Base-by-base conservation (phyloP, 2,797 vertebrate species). In the Coregonus sp. region DNA sequence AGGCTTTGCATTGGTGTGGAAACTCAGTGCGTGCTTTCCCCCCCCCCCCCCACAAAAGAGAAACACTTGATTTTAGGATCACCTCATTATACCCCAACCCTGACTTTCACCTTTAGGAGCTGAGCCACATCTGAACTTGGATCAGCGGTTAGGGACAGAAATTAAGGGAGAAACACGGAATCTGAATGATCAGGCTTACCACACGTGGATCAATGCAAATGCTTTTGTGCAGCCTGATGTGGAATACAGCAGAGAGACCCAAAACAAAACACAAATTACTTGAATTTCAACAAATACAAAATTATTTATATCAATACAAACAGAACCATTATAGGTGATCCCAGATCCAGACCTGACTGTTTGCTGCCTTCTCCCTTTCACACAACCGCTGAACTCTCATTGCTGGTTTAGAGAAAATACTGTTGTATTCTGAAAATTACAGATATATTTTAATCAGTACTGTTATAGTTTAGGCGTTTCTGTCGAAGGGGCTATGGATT, bases 361-460 rank as follows among this genome's bases (percentile, higher is more conserved):
- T 25, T 61, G n/a, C 56, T 61, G 56, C 37, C 6, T 6, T 74
- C 73, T 70, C 72, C 31, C 47, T 76, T 56, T 54, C 4, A 75
- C 68, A 78, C 25, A 50, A 75, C 47, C 20, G 76, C 72, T 73
- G 35, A 40, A 52, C 61, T 47, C 67, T 75, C 25, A 51, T 12
- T 31, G 75, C 78, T 84, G 75, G 74, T 69, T 77, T 14, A 25
- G 25, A 82, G 54, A 81, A 85, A 81, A 29, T 74, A 81, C 56
- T 74, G 63, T 29, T 70, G 82, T 71, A 70, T 63, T 82, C 37
- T 78, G 1, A 83, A 72, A 84, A 50, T 69, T 71, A 68, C n/a
- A n/a, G 31, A 77, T 66, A 81, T 56, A 54, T 5, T 47, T n/a
- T 47, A 4, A 71, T 14, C 18, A 5, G 52, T n/a, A 6, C 37